Conservation (phyloP, 2,113 vertebrate genomes). For the Microcebus murinus region DNA sequence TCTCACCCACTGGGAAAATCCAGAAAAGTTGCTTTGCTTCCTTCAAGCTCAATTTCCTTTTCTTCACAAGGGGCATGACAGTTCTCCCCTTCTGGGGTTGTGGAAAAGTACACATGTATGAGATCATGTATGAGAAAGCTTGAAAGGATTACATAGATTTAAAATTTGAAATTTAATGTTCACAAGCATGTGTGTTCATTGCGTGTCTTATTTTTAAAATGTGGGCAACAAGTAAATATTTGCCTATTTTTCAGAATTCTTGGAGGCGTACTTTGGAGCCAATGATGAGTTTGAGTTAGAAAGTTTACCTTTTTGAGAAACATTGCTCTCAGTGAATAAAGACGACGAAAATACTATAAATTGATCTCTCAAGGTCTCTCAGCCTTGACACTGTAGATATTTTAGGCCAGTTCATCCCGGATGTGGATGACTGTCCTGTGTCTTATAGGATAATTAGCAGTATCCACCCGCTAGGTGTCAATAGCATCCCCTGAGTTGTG, state of each 20-base stretch:
- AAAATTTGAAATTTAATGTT: not conserved
- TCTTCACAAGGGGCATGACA: fast-evolving
- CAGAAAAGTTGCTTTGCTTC: not conserved
- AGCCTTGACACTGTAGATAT: not conserved
- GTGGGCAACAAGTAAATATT: not conserved
- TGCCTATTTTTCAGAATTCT: conserved; percentile 4
- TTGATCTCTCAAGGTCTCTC: not conserved
- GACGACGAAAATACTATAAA: not conserved
- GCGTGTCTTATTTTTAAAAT: not conserved
- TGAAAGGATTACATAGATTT: not conserved
- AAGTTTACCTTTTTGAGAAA: not conserved
- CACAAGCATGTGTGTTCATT: not conserved
- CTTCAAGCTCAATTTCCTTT: not conserved
- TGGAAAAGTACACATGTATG: not conserved
- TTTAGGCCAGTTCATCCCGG: not conserved
- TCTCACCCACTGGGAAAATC: not conserved
- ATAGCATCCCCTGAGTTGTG: not conserved
- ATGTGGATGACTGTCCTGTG: not conserved
- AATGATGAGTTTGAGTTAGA: not conserved
- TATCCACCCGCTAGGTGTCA: not conserved
- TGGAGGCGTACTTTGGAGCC: not conserved
- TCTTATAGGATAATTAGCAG: not conserved
- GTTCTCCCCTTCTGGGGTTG: not conserved
- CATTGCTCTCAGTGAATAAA: not conserved
- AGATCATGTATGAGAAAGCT: not conserved